Base-by-base conservation (phyloP, 2,797 vertebrate genomes). In the Cyclopterus lumpus region DNA sequence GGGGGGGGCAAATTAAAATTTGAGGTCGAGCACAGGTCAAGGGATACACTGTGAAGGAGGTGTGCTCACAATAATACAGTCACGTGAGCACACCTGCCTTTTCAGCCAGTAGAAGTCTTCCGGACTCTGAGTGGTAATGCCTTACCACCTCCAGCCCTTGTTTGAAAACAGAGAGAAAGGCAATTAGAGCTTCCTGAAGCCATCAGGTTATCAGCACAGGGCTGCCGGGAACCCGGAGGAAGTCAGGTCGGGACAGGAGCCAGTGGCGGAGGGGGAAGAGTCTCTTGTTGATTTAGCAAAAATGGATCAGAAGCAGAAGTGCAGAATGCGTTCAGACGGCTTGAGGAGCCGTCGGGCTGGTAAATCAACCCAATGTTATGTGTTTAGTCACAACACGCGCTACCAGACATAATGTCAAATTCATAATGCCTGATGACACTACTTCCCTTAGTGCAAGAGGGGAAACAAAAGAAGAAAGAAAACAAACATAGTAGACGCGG, bases 101-200 rank as follows among this genome's bases (percentile, higher is more conserved):
- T 86, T 72, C 82, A 84, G 87, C 62, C 54, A 11, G 90, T n/a
- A 79, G 90, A 90, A 85, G 87, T 86, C 82, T 73, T 86, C 88
- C 5, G 18, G 86, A 85, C 82, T 84, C 63, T 79, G 84, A 77
- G 85, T 40, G 38, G 38, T 40, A 40, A 40, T 89, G 86, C 77
- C 82, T 92, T 93, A 95, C 82, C 90, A 92, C 83, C 80, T 86
- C 91, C 92, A 94, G 86, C 91, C 94, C 94, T 95, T 94, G 83
- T 92, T 92, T 91, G 70, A 92, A 94, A 92, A 94, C 78, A 94
- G 71, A 94, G 53, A 94, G 82, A 94, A 63, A 93, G 77, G 79
- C 72, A 92, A 89, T 94, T 93, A 95, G 89, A 95, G 89, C 90
- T 91, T 32, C 42, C 82, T 36, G 65, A 75, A 69, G 84, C 83